Base-by-base conservation (phyloP, 1,140 invertebrate genomes). In the Calliphora vicina region DNA sequence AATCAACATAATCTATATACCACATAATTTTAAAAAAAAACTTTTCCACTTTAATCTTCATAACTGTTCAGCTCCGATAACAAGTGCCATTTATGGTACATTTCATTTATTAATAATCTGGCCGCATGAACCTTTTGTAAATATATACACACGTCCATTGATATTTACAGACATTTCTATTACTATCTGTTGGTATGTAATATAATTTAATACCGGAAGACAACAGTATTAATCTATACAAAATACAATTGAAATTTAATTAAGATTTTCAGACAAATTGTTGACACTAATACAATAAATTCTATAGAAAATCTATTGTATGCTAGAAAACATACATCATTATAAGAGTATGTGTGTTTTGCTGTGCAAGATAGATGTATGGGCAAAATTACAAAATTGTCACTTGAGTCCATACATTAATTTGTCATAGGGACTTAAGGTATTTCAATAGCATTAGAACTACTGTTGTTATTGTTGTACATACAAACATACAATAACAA, bases 151-250 rank as follows among this genome's bases (percentile, higher is more conserved):
- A 50, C 12, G 2, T 15, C 2, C 45, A 57, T 57, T 5, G 50
- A 15, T 57, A 57, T 5, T 17, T 15, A n/a, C 50, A 57, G 13
- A 57, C 29, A 35, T 35, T 35, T 35, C n/a, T n/a, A n/a, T 35
- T 8, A 8, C 29, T 4, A 35, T 8, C 10, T 57, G 13, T 5
- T 17, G 4, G 13, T 10, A 57, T 50, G 3, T 50, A 12, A 50
- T 23, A 67, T 67, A 67, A 67, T 67, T 67, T 67, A 67, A 67
- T 67, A 67, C 61, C 61, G 61, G 61, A 67, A 67, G 61, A 67
- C 61, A 67, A 67, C 61, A 67, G 20, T 67, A 23, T 67, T 67
- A 67, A 67, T 67, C 61, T 67, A 67, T 67, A 67, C n/a, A 23
- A 67, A 67, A 20, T 23, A 67, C 61, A 67, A 67, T 67, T 67